Evolutionary conservation across 2,113 vertebrate genomes (phyloP).

Genomic region (Lutjanus erythropterus): DNA sequence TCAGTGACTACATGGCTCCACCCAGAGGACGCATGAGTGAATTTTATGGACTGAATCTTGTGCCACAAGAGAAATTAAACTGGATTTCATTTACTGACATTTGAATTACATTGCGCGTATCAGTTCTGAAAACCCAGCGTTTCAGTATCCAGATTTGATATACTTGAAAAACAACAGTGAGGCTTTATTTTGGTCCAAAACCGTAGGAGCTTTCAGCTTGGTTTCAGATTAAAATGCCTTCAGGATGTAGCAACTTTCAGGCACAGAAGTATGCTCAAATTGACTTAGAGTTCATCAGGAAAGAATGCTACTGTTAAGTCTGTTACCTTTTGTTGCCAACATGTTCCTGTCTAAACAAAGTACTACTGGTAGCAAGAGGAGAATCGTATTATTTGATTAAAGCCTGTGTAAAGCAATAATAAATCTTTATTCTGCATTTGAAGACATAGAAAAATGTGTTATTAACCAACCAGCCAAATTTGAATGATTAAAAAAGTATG

Average conservation of each 20-base stretch:
- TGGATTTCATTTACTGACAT: neutral
- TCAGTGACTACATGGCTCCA: conserved; percentile 73
- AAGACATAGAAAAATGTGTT: no score
- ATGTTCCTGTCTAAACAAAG: neutral
- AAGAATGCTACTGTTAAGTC: neutral
- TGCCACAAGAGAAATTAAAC: neutral
- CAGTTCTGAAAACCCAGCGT: neutral
- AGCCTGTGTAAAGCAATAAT: no score
- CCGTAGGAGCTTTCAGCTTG: neutral
- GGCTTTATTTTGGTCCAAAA: neutral
- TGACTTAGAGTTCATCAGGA: neutral
- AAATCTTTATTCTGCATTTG: no score
- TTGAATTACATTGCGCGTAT: neutral
- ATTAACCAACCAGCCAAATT: no score
- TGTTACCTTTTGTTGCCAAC: neutral
- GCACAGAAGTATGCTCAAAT: neutral
- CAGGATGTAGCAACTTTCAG: neutral
- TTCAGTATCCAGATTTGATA: neutral
- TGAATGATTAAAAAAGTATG: no score
- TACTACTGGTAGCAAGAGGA: no score
- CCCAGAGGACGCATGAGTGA: conserved; percentile 64
- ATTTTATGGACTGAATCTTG: neutral
- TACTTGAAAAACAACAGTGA: neutral
- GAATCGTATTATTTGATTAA: neutral
- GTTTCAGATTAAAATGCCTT: conserved; percentile 1